Evolutionary conservation across 2,113 vertebrate species (phyloP).

Genomic region (Amblyopsis rosae): DNA sequence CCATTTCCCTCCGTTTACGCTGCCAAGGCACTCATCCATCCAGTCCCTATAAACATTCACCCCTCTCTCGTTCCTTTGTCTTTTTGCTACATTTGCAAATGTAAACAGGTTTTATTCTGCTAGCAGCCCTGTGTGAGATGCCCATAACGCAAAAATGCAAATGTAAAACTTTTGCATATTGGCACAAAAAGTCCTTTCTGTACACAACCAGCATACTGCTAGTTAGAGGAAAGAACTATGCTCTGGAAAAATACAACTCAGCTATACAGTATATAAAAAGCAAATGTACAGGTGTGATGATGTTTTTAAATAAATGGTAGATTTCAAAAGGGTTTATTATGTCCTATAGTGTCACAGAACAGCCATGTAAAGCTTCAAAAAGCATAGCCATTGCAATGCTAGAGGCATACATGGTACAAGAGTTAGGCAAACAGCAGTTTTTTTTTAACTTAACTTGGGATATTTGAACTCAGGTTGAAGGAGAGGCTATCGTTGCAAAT

Average conservation of each 20-base stretch:
- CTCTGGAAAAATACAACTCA: neutral
- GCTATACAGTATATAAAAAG: neutral
- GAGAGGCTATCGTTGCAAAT: no score
- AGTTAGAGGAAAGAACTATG: neutral
- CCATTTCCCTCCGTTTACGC: conserved; percentile 14
- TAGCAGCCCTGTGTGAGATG: conserved; percentile 37
- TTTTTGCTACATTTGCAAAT: conserved; percentile 59
- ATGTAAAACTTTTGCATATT: conserved; percentile 2
- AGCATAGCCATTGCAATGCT: neutral
- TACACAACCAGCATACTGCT: neutral
- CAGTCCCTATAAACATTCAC: conserved; percentile 13
- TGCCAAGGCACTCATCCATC: conserved; percentile 39
- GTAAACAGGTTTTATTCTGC: conserved; percentile 56
- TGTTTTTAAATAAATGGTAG: neutral
- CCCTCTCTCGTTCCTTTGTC: conserved; percentile 19
- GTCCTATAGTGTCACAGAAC: neutral
- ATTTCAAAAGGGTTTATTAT: neutral
- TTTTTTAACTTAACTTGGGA: no score
- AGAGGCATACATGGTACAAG: neutral
- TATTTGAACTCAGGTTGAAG: no score
- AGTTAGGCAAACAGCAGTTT: neutral
- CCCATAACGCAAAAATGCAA: conserved; percentile 13
- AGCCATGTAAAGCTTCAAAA: no score
- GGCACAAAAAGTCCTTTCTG: conserved; percentile 3
- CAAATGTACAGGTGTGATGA: neutral